Evolutionary conservation across 2,797 vertebrate species (phyloP).

Genomic region (Sciaenops ocellatus): DNA sequence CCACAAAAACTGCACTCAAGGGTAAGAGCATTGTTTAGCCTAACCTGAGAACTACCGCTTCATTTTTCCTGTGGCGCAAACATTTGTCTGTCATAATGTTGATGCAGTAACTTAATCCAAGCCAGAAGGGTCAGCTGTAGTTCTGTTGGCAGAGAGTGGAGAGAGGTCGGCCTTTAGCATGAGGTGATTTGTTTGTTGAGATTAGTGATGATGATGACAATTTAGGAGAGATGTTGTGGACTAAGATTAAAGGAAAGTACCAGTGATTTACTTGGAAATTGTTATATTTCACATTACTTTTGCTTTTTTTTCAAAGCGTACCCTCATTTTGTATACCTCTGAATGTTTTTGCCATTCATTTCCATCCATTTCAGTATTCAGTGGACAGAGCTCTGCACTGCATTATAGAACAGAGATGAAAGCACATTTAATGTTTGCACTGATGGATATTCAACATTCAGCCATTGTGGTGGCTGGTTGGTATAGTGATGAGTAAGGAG

Average conservation of each 20-base stretch:
- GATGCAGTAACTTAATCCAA: conserved; percentile 27
- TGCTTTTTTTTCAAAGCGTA: neutral
- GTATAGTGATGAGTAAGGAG: conserved; percentile 23
- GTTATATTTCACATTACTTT: neutral
- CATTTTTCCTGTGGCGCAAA: conserved; percentile 27
- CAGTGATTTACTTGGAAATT: neutral
- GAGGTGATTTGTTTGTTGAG: conserved; percentile 13
- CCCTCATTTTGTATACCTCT: neutral
- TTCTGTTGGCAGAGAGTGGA: conserved; percentile 14
- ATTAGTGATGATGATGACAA: conserved; percentile 33
- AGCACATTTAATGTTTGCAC: conserved; percentile 13
- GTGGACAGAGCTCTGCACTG: neutral
- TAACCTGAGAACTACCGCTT: conserved; percentile 13
- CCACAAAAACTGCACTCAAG: conserved; percentile 93
- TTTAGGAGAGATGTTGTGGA: neutral
- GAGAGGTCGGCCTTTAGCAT: neutral
- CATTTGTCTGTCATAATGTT: conserved; percentile 39
- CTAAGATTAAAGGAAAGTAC: conserved; percentile 2
- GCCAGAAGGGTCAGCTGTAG: conserved; percentile 22
- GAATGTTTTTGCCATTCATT: neutral
- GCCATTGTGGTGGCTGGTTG: neutral
- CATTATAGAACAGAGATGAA: conserved; percentile 21
- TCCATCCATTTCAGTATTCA: conserved; percentile 16
- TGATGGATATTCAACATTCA: conserved; percentile 27
- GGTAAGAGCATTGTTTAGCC: conserved; percentile 80